These are phyloP conservation scores for Caenorhabditis afra DNA, from an alignment of 2,888 invertebrate genomes.

Conservation along the genomic window DNA sequence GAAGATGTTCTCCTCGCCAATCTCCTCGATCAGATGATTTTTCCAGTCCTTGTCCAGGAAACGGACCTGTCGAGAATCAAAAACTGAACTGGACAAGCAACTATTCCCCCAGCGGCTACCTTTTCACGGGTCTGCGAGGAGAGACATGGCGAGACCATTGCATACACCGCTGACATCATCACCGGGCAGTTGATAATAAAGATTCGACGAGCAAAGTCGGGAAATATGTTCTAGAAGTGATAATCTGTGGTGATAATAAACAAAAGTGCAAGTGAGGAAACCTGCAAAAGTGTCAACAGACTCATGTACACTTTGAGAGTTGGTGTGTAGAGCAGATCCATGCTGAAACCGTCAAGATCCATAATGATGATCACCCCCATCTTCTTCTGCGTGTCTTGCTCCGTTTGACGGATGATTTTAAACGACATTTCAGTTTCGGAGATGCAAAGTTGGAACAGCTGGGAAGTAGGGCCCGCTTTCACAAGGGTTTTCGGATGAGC, in stretches of 20 bases:
- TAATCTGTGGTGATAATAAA: not conserved
- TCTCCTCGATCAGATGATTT: constrained; percentile 58
- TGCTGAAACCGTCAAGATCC: constrained; percentile 76
- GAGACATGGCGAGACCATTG: constrained; percentile 68
- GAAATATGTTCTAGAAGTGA: constrained; percentile 64
- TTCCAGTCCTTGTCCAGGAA: constrained; percentile 69
- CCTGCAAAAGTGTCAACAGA: constrained; percentile 72
- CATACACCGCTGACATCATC: constrained; percentile 68
- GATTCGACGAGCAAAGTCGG: constrained; percentile 68
- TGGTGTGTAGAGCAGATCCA: constrained; percentile 73
- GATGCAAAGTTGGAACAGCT: constrained; percentile 71
- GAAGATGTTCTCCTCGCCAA: constrained; percentile 68
- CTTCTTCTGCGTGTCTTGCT: constrained; percentile 59
- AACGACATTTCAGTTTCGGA: constrained; percentile 71
- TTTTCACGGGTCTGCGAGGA: constrained; percentile 69
- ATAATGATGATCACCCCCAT: constrained; percentile 75
- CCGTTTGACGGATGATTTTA: constrained; percentile 66
- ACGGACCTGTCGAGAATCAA: constrained; percentile 41
- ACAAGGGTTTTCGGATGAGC: constrained; percentile 72
- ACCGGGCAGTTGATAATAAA: constrained; percentile 66
- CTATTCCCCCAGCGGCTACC: constrained; percentile 24
- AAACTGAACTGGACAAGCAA: constrained; percentile 23
- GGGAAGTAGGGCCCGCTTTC: constrained; percentile 71
- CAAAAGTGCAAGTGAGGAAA: constrained; percentile 26
- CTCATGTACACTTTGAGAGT: constrained; percentile 74